These are phyloP conservation scores for Sebastes kiyomatsui DNA, from an alignment of 2,797 vertebrate species.

Conservation along the genomic window DNA sequence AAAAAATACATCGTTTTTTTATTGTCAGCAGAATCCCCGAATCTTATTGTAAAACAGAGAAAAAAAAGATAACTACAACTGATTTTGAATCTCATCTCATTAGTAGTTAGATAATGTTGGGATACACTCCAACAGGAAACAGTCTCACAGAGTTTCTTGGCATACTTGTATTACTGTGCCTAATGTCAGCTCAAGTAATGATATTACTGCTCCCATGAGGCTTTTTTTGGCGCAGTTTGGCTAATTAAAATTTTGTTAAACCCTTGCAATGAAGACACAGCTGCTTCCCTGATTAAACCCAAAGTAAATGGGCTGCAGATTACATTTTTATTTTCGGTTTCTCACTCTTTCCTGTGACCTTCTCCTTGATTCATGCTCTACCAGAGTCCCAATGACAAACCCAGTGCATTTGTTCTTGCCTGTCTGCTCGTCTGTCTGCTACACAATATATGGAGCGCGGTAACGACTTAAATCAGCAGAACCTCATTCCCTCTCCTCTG, in stretches of 20 bases:
- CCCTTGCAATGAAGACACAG: slow-evolving; percentile 20
- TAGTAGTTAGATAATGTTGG: background rate
- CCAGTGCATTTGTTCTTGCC: background rate
- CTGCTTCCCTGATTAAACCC: slow-evolving; percentile 36
- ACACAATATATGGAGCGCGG: background rate
- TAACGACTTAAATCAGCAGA: slow-evolving; percentile 18
- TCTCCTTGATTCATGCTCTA: background rate
- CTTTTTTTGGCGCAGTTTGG: slow-evolving; percentile 31
- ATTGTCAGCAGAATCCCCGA: background rate
- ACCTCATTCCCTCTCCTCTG: background rate
- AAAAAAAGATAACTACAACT: background rate
- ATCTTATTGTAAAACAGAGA: background rate
- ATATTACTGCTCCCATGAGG: slow-evolving; percentile 12
- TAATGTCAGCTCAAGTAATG: slow-evolving; percentile 11
- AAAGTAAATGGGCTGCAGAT: slow-evolving; percentile 8
- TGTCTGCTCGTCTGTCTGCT: background rate
- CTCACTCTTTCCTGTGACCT: background rate
- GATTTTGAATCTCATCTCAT: background rate
- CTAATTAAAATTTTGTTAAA: slow-evolving; percentile 43
- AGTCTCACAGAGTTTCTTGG: background rate
- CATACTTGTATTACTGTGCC: background rate
- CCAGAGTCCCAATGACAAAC: slow-evolving; percentile 13
- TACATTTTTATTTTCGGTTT: background rate
- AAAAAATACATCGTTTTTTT: background rate
- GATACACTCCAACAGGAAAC: background rate